Evolutionary conservation across 2,797 vertebrate species (phyloP), one percentile per base, ranked within the genome.

Genomic region (Sebastes melanostomus): DNA sequence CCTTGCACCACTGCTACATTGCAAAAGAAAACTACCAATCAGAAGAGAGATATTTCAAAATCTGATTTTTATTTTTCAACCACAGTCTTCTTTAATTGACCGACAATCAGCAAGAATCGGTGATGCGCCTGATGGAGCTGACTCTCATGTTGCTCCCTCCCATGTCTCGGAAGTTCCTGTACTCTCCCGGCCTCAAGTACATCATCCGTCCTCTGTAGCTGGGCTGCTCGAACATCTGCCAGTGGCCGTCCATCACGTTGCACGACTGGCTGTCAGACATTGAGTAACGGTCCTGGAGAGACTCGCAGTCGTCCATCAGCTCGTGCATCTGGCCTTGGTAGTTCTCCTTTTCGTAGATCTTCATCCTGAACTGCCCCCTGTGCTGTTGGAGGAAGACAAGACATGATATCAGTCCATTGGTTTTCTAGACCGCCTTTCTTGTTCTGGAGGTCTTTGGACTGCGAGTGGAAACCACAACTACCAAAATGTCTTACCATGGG

Each of bases 181-280:
- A 94, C 68, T 94, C 85, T 2, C 93, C 92, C 0, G 90, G 93
- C 20, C 85, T 74, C 68, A 93, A 6, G 69, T 93, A 93, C 72
- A 90, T 30, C 94, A 93, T 78, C 83, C 92, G 90, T 0, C 93
- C 91, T 60, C 89, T 86, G 86, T 88, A 93, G 0, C 91, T 76
- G 10, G 91, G 93, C 13, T 94, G 93, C 79, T 94, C 92, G 2
- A 90, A 93, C 70, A 94, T 89, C 72, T 94, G 85, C 93, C 91
- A 93, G 77, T 88, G 16, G 9, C 93, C 92, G 1, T 93, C 91
- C 72, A 18, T 86, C 36, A 89, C 84, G 1, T 92, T 94, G 78
- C 90, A 94, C 32, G 92, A 94, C 87, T 85, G 3, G 72, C 93
- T 70, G 52, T 93, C 90, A 93, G 72, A 85, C 91, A 92, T 92